A percentile compares a stretch with the other conserved stretches of the same genome.
Evolutionary conservation across 2,797 vertebrate species (phyloP).

Genomic region (Selene dorsalis): DNA sequence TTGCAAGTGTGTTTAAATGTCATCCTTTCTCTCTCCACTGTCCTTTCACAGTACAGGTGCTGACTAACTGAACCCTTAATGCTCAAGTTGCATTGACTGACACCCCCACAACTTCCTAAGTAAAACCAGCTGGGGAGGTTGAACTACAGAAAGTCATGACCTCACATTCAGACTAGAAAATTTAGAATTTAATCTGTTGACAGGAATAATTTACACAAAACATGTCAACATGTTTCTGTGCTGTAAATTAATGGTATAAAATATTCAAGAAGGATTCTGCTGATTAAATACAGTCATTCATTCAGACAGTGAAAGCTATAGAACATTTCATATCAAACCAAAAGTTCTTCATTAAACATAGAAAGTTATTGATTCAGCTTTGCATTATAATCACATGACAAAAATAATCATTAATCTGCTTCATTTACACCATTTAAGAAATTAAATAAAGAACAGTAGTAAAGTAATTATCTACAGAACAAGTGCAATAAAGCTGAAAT

Average conservation of each 20-base stretch:
- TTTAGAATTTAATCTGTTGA: conserved; percentile 18
- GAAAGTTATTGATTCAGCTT: conserved; percentile 54
- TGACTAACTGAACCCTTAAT: not conserved
- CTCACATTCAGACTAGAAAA: conserved; percentile 16
- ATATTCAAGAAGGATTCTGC: conserved; percentile 30
- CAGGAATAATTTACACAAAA: conserved; percentile 28
- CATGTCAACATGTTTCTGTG: conserved; percentile 16
- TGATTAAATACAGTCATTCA: conserved; percentile 39
- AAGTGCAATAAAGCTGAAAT: conserved; percentile 69
- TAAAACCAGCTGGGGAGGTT: not conserved
- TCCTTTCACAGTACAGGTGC: not conserved
- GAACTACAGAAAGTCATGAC: not conserved
- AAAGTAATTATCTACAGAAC: conserved; percentile 48
- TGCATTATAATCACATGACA: conserved; percentile 51
- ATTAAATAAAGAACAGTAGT: conserved; percentile 53
- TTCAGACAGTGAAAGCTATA: conserved; percentile 31
- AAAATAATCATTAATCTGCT: conserved; percentile 54
- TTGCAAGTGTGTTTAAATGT: too few relatives aligned
- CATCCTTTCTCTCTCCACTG: too few relatives aligned
- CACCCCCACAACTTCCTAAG: not conserved
- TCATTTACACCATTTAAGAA: conserved; percentile 61
- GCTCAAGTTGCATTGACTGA: conserved; percentile 6
- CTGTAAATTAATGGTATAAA: conserved; percentile 39
- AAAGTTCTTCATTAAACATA: conserved; percentile 38
- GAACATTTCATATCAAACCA: conserved; percentile 43